Evolutionary conservation across 2,888 invertebrate genomes (phyloP), one percentile per base, ranked within the genome.

Genomic region (Blastobasis lacticolella): DNA sequence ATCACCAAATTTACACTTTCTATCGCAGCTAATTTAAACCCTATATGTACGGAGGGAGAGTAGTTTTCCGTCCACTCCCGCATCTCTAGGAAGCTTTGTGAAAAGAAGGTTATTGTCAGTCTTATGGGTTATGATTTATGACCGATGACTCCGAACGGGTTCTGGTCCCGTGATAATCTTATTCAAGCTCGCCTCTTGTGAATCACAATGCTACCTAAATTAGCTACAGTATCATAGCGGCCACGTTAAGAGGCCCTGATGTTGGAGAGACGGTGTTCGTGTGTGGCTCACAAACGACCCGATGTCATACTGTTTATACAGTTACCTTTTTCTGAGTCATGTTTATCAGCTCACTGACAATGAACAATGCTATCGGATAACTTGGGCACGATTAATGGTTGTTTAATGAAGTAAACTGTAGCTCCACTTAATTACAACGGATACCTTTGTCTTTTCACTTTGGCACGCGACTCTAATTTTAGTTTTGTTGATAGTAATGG

Each of bases 61-160:
- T 67, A 57, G 37, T 51, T 55, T 66, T 72, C 74, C 44, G 50
- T 42, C 48, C 5, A 42, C 53, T 46, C 47, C 48, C 48, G 37
- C n/a, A 56, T 60, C 57, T 70, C 71, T 80, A 85, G 80, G 83
- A 84, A 83, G 74, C 74, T 65, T 68, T 69, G 67, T 68, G 73
- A 71, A 73, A 77, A 78, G 75, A 82, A 78, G 51, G 78, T 78
- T 77, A 85, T 84, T 85, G 87, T 87, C 85, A 83, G 86, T 73
- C 73, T 87, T 87, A 87, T 85, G 86, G 82, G 82, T 79, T 85
- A 88, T 88, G 88, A 88, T 88, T 88, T 87, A 88, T 88, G 88
- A 87, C 75, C 81, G 74, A 78, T 83, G 87, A 85, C 86, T 88
- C 84, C 88, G 87, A 86, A 87, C 86, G 85, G 87, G 83, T 79